Evolutionary conservation across 2,797 vertebrate species (phyloP).

Genomic region (Pantherophis vulpinus): DNA sequence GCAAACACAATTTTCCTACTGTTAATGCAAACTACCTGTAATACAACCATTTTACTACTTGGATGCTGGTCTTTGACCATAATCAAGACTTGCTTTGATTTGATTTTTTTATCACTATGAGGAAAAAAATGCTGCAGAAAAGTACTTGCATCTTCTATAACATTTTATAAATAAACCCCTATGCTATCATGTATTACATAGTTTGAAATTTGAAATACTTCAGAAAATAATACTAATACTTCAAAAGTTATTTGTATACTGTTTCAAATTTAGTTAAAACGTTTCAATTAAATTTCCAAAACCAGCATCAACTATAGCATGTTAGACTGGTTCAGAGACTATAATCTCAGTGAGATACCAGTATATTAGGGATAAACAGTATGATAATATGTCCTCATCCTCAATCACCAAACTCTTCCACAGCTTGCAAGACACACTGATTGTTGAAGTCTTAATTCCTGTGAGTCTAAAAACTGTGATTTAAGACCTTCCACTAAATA

Average conservation of each 20-base stretch:
- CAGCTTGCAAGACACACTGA: background rate
- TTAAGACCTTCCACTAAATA: background rate
- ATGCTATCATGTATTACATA: background rate
- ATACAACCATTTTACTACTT: background rate
- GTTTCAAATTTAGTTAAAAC: background rate
- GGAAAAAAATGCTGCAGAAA: background rate
- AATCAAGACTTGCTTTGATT: background rate
- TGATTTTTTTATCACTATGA: background rate
- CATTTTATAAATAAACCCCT: background rate
- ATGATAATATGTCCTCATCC: too few species aligned
- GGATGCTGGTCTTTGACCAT: background rate
- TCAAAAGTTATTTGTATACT: background rate
- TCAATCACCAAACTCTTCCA: background rate
- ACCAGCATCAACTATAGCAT: background rate
- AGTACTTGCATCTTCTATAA: background rate
- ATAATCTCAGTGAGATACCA: background rate
- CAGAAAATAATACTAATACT: background rate
- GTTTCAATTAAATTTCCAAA: background rate
- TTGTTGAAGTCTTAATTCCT: background rate
- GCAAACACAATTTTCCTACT: background rate
- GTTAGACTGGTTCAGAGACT: background rate
- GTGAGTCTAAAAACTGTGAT: background rate
- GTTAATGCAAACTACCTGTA: background rate
- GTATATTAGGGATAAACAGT: background rate
- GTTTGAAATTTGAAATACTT: slow-evolving; percentile 9